Percentiles rank a stretch among this genome's conserved stretches.
These are phyloP conservation scores for Phrixothrix hirtus DNA, from an alignment of 2,888 invertebrate species.

Conservation along the genomic window DNA sequence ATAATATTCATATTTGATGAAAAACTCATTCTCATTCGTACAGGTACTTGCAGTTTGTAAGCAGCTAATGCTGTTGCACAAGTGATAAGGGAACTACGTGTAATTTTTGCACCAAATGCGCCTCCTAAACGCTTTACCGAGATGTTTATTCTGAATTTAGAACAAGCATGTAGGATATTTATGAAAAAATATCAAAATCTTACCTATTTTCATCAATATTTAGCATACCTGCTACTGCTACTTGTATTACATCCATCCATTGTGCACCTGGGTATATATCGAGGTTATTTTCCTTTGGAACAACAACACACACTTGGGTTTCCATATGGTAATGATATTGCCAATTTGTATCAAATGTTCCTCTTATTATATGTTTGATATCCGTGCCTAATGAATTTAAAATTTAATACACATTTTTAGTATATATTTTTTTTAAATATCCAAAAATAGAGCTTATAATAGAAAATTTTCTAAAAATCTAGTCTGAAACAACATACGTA, in stretches of 20 bases:
- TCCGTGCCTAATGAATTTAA: no score
- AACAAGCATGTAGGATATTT: no score
- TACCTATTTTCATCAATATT: slow-evolving; percentile 65
- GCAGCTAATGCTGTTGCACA: slow-evolving; percentile 74
- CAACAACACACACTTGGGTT: slow-evolving; percentile 66
- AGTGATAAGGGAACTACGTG: slow-evolving; percentile 62
- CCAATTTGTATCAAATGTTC: slow-evolving; percentile 60
- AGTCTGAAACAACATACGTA: no score
- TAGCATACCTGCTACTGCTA: slow-evolving; percentile 59
- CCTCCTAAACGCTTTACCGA: slow-evolving; percentile 77
- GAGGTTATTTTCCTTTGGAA: slow-evolving; percentile 69
- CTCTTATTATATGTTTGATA: no score
- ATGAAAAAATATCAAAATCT: neutral
- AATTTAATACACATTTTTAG: no score
- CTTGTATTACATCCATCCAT: slow-evolving; percentile 65
- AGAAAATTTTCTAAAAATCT: no score
- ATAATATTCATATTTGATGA: slow-evolving; percentile 71
- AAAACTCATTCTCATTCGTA: slow-evolving; percentile 71
- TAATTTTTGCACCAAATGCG: slow-evolving; percentile 78
- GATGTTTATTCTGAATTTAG: slow-evolving; percentile 65
- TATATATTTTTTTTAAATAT: no score
- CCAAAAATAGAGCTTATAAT: no score
- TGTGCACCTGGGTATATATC: slow-evolving; percentile 68
- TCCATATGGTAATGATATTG: slow-evolving; percentile 84
- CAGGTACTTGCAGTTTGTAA: slow-evolving; percentile 64